Evolutionary conservation across 2,113 vertebrate genomes (phyloP).

Genomic region (Menura novaehollandiae): DNA sequence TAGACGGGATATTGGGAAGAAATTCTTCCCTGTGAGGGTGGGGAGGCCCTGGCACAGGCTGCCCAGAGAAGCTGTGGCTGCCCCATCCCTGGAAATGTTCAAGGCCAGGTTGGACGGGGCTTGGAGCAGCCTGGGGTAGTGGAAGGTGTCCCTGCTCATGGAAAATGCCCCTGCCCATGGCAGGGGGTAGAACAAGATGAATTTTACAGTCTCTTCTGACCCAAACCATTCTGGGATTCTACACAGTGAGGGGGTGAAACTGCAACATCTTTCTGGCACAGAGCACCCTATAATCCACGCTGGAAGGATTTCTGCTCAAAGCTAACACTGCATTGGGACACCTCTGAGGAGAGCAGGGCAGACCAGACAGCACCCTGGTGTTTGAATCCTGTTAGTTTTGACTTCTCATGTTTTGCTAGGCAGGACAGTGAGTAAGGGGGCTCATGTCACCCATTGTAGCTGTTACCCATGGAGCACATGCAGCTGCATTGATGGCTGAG

Average conservation of each 20-base stretch:
- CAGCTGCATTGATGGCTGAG: not conserved
- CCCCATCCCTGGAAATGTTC: not conserved
- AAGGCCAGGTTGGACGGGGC: not conserved
- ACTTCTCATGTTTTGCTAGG: not conserved
- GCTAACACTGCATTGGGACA: not conserved
- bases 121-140: not conserved
- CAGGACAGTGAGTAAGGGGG: not conserved
- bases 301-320: not conserved
- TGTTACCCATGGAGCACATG: accelerated
- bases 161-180: not conserved
- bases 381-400: not conserved
- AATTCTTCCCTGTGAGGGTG: not conserved
- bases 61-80: not conserved
- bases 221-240: not conserved
- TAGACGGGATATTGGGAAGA: not conserved
- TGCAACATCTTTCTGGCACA: not conserved
- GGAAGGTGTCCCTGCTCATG: not conserved
- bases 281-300: not conserved
- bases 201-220: not conserved
- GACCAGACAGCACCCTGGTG: not conserved
- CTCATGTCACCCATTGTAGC: accelerated
- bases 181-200: accelerated
- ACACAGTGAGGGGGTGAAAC: not conserved
- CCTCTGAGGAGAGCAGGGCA: not conserved
- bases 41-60: not conserved